Evolutionary conservation across 2,888 invertebrate species (phyloP), one percentile per base, ranked within the genome.

Genomic region (Clanis bilineata): DNA sequence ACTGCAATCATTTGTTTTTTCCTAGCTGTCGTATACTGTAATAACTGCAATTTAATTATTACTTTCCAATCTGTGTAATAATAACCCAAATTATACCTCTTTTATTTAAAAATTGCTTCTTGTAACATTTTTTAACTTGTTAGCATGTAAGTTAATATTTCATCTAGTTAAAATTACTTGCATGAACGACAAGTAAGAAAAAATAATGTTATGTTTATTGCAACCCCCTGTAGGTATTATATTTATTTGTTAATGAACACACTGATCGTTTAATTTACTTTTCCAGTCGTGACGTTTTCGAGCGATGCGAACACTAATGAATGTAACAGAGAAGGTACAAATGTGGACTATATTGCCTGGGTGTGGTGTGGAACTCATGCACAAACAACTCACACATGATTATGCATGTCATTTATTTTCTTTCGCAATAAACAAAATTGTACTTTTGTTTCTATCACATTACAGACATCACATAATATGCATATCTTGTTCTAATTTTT

Each of bases 251-350:
- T 9, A 5, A 32, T 10, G 28, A 51, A 51, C 28, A 32, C 28
- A 18, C 18, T 51, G 15, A 18, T 9, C 15, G 9, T 68, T 72
- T 64, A 76, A 73, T 82, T 83, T 84, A 77, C 78, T 79, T 80
- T 90, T 88, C 56, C 88, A 89, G 86, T 88, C 78, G 90, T 91
- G 82, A 90, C 88, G 71, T 91, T 91, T 82, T 88, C 88, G 76
- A 80, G 83, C 72, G 90, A 88, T 73, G 84, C 86, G 64, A 85
- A 83, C 77, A 69, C 75, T 74, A 83, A 74, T 71, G 76, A 77
- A 84, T 77, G 76, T 83, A 77, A 73, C 73, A 76, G 70, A 70
- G 80, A 82, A 87, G 87, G 87, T 86, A 88, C 79, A 70, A 62
- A 69, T 47, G 38, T 18, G n/a, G 32, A 38, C 22, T 38, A 39